phyloP scores from a whole-genome alignment of 2,888 invertebrate species.

The Lochmaea capreae region DNA sequence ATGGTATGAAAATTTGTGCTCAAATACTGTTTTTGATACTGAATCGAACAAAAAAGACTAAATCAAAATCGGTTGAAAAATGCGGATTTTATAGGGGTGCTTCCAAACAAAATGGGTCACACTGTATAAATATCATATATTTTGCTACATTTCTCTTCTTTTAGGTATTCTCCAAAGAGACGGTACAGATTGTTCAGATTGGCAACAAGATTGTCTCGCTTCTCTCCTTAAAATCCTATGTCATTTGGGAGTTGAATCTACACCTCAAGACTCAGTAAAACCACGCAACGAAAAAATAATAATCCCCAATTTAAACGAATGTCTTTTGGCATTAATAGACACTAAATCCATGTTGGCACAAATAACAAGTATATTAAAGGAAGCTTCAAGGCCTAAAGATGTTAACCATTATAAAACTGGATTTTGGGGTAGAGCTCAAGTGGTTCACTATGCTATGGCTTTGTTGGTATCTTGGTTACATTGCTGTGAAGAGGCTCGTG shows the following conservation, averaged over 20 bases:
- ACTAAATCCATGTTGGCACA: conserved; percentile 85
- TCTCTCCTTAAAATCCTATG: conserved; percentile 87
- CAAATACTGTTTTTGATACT: no score
- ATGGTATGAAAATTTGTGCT: no score
- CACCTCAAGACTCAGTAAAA: conserved; percentile 58
- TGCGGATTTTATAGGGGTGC: no score
- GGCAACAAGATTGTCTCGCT: conserved; percentile 95
- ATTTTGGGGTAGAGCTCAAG: conserved; percentile 91
- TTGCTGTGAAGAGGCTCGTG: conserved; percentile 83
- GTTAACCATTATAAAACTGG: conserved; percentile 91
- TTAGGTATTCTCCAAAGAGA: conserved; percentile 78
- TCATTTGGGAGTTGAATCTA: conserved; percentile 82
- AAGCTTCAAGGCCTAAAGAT: conserved; percentile 84
- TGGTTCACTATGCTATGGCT: conserved; percentile 93
- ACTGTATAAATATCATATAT: conserved; percentile 9
- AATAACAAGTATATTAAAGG: conserved; percentile 87
- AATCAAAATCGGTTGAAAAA: no score
- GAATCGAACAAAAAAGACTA: no score
- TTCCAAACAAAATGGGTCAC: no score
- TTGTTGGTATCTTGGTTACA: conserved; percentile 94
- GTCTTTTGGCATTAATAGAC: conserved; percentile 86
- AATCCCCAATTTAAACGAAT: conserved; percentile 80
- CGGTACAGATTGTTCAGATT: conserved; percentile 84
- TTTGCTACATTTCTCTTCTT: conserved; percentile 22
- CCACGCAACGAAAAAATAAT: conserved; percentile 72